A percentile compares a stretch with the other conserved stretches of the same genome.
phyloP scores from a whole-genome alignment of 2,888 invertebrate species.

The Ophraella communa region DNA sequence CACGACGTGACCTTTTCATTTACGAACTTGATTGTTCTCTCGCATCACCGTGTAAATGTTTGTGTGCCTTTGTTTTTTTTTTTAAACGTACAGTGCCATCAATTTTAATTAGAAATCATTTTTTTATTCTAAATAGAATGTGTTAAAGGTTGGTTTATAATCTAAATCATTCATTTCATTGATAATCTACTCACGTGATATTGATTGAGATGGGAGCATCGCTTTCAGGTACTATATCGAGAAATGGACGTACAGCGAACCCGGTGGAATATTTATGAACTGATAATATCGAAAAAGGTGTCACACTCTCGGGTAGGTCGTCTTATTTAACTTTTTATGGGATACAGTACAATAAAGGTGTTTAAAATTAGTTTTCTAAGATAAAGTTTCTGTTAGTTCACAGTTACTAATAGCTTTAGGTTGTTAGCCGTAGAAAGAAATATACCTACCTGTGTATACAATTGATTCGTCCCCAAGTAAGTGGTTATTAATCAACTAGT shows the following conservation, averaged over 20 bases:
- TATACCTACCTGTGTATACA: slow-evolving; percentile 33
- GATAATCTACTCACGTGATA: no score
- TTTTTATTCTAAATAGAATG: no score
- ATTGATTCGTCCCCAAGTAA: slow-evolving; percentile 35
- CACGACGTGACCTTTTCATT: slow-evolving; percentile 53
- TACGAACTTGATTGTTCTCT: slow-evolving; percentile 35
- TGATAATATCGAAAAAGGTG: slow-evolving; percentile 51
- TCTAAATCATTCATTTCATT: no score
- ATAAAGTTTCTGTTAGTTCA: slow-evolving; percentile 48
- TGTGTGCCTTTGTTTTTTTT: background rate
- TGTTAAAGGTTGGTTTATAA: background rate
- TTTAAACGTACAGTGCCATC: no score
- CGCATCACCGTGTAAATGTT: slow-evolving; percentile 23
- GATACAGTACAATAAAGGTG: slow-evolving; percentile 52
- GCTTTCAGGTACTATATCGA: slow-evolving; percentile 23
- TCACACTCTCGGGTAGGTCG: slow-evolving; percentile 50
- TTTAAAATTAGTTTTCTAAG: slow-evolving; percentile 49
- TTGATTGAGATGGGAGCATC: slow-evolving; percentile 16
- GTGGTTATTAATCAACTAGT: slow-evolving; percentile 34
- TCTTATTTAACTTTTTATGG: slow-evolving; percentile 52
- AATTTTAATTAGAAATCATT: background rate
- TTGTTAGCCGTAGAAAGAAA: slow-evolving; percentile 31
- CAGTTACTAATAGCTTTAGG: slow-evolving; percentile 41
- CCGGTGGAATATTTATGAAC: slow-evolving; percentile 52
- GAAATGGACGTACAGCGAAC: slow-evolving; percentile 20